A percentile compares a stretch with the other conserved stretches of the same genome.
Evolutionary conservation across 1,140 invertebrate species (phyloP).

Genomic region (Neodiprion pinetum): DNA sequence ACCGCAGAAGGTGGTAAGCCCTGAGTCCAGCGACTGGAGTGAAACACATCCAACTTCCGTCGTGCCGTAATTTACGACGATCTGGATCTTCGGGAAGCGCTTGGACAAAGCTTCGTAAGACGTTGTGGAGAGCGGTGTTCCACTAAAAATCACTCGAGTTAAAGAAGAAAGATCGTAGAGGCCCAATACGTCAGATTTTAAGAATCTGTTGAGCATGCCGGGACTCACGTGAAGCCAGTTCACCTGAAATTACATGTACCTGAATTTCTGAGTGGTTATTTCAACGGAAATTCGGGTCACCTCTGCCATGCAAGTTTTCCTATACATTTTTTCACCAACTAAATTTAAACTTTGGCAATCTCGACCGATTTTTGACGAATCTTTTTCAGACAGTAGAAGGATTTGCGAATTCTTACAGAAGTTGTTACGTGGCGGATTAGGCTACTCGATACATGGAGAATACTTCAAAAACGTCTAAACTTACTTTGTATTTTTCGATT

Average conservation of each 20-base stretch:
- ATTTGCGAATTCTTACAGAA: no score
- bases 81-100: background rate
- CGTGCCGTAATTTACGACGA: conserved; percentile 7
- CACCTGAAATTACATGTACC: conserved; percentile 20
- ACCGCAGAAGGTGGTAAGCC: conserved; percentile 35
- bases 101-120: background rate
- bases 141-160: conserved; percentile 15
- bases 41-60: conserved; percentile 32
- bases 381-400: no score
- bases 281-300: no score
- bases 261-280: no score
- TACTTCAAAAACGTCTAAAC: no score
- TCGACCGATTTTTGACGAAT: no score
- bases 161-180: conserved; percentile 41
- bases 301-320: no score
- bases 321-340: no score
- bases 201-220: conserved; percentile 35
- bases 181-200: conserved; percentile 20
- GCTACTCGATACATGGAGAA: no score
- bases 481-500: no score
- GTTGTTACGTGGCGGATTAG: no score
- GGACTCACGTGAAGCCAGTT: conserved; percentile 32
- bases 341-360: no score
- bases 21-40: conserved; percentile 9
- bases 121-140: background rate